A percentile compares a stretch with the other conserved stretches of the same genome.
These are phyloP conservation scores for Chelonia mydas DNA, from an alignment of 2,797 vertebrate species.

Conservation along the genomic window DNA sequence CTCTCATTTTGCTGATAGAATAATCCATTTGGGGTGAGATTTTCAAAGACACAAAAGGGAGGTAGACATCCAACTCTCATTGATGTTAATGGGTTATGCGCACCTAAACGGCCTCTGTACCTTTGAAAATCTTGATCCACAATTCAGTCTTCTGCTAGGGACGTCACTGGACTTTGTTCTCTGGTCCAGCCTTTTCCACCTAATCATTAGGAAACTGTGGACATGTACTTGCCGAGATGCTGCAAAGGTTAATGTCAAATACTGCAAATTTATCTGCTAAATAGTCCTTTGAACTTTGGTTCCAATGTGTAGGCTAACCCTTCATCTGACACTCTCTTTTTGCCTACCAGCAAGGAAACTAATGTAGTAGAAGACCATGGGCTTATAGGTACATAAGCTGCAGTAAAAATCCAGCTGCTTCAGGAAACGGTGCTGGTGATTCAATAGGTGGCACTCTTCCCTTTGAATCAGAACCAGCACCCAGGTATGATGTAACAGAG, in stretches of 20 bases:
- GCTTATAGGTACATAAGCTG: neutral
- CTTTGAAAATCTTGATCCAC: neutral
- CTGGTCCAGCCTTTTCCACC: neutral
- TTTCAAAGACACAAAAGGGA: neutral
- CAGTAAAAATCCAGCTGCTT: neutral
- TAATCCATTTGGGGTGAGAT: neutral
- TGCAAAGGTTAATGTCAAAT: neutral
- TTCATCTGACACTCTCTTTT: neutral
- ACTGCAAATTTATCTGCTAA: neutral
- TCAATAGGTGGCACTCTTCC: conserved; percentile 62
- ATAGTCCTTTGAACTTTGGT: neutral
- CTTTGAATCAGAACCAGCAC: conserved; percentile 10
- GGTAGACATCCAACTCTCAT: neutral
- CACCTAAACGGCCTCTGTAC: neutral
- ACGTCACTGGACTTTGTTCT: neutral
- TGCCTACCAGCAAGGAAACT: neutral
- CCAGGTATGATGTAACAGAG: neutral
- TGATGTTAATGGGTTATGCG: neutral
- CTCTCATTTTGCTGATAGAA: neutral
- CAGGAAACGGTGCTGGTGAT: neutral
- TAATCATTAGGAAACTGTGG: accelerated
- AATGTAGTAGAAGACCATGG: neutral
- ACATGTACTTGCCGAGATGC: neutral
- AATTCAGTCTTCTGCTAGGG: neutral
- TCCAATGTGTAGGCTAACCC: neutral